Evolutionary conservation across 2,113 vertebrate species (phyloP).

Genomic region (Grammomys dolichurus): DNA sequence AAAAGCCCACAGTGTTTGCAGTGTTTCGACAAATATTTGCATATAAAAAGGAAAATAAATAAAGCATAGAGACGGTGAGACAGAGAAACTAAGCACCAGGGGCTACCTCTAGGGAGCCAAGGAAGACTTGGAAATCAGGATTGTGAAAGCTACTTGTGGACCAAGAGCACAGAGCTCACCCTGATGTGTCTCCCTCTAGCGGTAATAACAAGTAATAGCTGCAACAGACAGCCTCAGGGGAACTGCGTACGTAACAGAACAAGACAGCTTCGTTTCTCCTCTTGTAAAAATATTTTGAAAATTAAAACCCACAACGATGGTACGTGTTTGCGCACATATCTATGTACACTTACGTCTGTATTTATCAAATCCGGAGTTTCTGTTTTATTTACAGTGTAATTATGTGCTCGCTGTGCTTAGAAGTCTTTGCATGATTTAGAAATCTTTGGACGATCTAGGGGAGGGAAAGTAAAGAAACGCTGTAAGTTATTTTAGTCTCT

Average conservation of each 20-base stretch:
- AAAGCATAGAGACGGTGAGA: neutral
- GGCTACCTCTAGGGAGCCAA: neutral
- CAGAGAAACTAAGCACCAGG: neutral
- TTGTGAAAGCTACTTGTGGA: no score
- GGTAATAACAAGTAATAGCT: neutral
- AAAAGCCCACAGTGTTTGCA: neutral
- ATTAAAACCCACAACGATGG: neutral
- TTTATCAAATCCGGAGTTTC: neutral
- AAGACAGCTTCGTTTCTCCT: neutral
- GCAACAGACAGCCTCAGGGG: neutral
- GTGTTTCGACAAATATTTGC: neutral
- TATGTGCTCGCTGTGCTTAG: neutral
- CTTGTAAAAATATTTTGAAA: neutral
- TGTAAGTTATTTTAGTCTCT: neutral
- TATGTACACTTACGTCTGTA: neutral
- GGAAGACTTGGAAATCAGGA: neutral
- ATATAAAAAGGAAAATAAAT: neutral
- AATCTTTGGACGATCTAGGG: neutral
- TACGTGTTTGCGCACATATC: neutral
- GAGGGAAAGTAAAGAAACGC: neutral
- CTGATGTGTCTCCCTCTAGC: neutral
- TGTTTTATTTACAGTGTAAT: constrained; percentile 3
- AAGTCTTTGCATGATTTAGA: neutral
- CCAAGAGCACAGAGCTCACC: neutral
- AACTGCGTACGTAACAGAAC: neutral